These are phyloP conservation scores for Nowickia ferox DNA, from an alignment of 2,888 invertebrate genomes.

Conservation along the genomic window DNA sequence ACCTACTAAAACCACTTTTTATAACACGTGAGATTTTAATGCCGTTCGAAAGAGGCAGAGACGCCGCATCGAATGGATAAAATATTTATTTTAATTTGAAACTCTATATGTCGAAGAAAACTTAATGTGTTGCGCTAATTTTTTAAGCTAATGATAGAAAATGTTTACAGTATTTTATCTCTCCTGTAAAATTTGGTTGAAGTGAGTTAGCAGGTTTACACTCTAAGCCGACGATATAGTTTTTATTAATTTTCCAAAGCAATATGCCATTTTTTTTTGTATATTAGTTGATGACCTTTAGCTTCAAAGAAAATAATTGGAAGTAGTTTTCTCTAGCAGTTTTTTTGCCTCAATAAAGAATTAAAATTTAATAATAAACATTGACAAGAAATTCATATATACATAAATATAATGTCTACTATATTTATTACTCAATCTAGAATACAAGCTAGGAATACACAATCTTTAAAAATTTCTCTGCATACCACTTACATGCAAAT, in stretches of 20 bases:
- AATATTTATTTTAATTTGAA: too few relatives aligned
- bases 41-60: too few relatives aligned
- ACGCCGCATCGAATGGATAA: too few relatives aligned
- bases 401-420: background rate
- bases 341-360: background rate
- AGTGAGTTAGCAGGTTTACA: too few relatives aligned
- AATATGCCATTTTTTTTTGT: background rate
- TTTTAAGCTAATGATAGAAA: too few relatives aligned
- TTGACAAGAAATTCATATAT: background rate
- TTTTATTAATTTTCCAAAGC: conserved; percentile 6
- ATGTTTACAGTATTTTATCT: too few relatives aligned
- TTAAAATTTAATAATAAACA: conserved; percentile 26
- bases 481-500: too few relatives aligned
- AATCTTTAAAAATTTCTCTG: conserved; percentile 17
- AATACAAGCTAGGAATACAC: conserved; percentile 5
- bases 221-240: conserved; percentile 8
- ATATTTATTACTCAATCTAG: background rate
- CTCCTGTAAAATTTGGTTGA: too few relatives aligned
- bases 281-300: conserved; percentile 13
- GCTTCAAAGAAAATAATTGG: background rate
- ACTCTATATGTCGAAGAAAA: too few relatives aligned
- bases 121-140: too few relatives aligned
- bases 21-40: too few relatives aligned
- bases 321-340: background rate
- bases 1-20: too few relatives aligned